Evolutionary conservation across 2,113 vertebrate genomes (phyloP), one percentile per base, ranked within the genome.

Genomic region (Meles meles): DNA sequence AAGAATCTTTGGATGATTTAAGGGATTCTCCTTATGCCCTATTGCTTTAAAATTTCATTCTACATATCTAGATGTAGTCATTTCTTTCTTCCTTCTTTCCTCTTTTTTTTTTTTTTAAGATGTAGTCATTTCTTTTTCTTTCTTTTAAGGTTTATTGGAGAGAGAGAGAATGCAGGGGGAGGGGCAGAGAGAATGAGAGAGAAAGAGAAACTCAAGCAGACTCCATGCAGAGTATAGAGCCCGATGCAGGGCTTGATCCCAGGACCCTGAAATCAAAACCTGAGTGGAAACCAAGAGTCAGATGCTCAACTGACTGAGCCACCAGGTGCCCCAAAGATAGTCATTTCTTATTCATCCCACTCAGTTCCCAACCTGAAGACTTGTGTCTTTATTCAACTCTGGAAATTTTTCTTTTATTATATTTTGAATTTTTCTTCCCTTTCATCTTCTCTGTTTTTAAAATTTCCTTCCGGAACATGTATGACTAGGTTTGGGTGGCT

Each of bases 21-120:
- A 83, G 15, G 25, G 61, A 91, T 83, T 87, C n/a, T 88, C 17
- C 59, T 93, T 65, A 74, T 65, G 29, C 6, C 6, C 9, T 72
- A 39, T 79, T 92, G 9, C 44, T 90, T 44, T 91, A 91, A 77
- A 82, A 21, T 93, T 86, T 93, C 7, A 47, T 23, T 84, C 25
- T 79, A n/a, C 52, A 15, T 55, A 39, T 77, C 76, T 83, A 91
- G 18, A 9, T 61, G 11, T 37, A 57, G 6, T 61, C 29, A 49
- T 63, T 25, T 63, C 42, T 90, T 69, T 8, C n/a, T 82, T 59
- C 7, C 42, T 76, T 29, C 13, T 29, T 89, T 25, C 57, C 9
- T 44, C 14, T 44, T 29, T 61, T 59, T 67, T 49, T 44, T 44
- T 80, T 67, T 91, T 27, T 83, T 3, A 86, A 72, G 37, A 39